Percentiles rank a stretch among this genome's conserved stretches.
Evolutionary conservation across 2,888 invertebrate species (phyloP).

Genomic region (Tineola bisselliella): DNA sequence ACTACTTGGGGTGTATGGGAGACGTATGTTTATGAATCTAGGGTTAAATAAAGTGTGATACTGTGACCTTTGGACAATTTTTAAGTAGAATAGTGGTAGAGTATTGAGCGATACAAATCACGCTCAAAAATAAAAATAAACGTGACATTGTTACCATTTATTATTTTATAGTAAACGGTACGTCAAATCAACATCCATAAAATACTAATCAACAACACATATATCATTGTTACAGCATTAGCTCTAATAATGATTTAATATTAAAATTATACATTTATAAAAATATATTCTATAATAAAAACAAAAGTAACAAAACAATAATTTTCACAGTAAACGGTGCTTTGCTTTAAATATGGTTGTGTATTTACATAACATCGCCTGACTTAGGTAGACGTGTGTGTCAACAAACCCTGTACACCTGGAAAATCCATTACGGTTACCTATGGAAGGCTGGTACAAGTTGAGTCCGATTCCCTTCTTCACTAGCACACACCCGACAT

Average conservation of each 20-base stretch:
- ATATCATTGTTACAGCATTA: slow-evolving; percentile 49
- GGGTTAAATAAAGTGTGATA: too few relatives aligned
- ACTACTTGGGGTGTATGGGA: too few relatives aligned
- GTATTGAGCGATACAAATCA: too few relatives aligned
- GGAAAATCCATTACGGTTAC: background rate
- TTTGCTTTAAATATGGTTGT: slow-evolving; percentile 26
- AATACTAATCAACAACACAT: slow-evolving; percentile 68
- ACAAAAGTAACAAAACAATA: slow-evolving; percentile 41
- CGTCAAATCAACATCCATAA: slow-evolving; percentile 63
- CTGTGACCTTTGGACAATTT: too few relatives aligned
- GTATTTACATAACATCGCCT: slow-evolving; percentile 38
- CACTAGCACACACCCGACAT: too few relatives aligned
- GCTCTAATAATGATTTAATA: slow-evolving; percentile 28
- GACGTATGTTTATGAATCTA: too few relatives aligned
- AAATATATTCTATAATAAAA: slow-evolving; percentile 26
- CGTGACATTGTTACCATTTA: slow-evolving; percentile 38
- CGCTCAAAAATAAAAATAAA: slow-evolving; percentile 1
- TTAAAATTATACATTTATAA: slow-evolving; percentile 18
- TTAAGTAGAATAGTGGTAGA: too few relatives aligned
- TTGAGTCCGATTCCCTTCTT: too few relatives aligned
- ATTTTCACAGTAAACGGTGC: slow-evolving; percentile 51
- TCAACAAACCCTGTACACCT: background rate
- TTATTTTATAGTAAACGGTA: slow-evolving; percentile 64
- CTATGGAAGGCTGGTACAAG: too few relatives aligned
- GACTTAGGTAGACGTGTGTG: background rate